Conservation (phyloP, 2,888 invertebrate genomes). For the Galeopsomyia nigrocyanea region DNA sequence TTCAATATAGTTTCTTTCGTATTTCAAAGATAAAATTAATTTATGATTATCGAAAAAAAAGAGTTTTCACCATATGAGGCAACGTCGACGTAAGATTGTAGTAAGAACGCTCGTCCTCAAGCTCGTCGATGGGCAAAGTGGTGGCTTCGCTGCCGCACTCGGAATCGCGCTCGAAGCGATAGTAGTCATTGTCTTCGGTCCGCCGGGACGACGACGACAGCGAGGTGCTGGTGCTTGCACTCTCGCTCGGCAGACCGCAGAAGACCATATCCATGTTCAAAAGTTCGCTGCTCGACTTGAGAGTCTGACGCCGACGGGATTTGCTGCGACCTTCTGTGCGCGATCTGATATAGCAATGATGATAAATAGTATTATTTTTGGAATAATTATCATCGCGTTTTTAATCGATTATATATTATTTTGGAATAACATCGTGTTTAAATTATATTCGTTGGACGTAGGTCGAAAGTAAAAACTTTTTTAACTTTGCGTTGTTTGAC, state of each 20-base stretch:
- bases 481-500: too few species aligned
- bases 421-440: too few species aligned
- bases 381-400: too few species aligned
- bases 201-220: slow-evolving; percentile 29
- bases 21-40: too few species aligned
- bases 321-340: slow-evolving; percentile 52
- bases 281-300: slow-evolving; percentile 65
- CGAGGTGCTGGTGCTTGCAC: slow-evolving; percentile 40
- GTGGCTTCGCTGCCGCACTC: slow-evolving; percentile 59
- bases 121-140: slow-evolving; percentile 76
- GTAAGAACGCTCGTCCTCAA: slow-evolving; percentile 69
- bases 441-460: too few species aligned
- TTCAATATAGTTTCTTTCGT: too few species aligned
- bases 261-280: slow-evolving; percentile 64
- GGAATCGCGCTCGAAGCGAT: slow-evolving; percentile 56
- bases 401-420: too few species aligned
- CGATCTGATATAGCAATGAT: too few species aligned
- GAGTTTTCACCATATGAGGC: slow-evolving; percentile 56
- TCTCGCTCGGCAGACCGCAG: slow-evolving; percentile 55
- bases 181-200: slow-evolving; percentile 51
- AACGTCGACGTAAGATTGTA: slow-evolving; percentile 70
- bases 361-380: too few species aligned
- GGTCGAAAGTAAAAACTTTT: too few species aligned
- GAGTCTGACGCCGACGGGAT: slow-evolving; percentile 54
- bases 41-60: too few species aligned